Conservation (phyloP, 2,888 invertebrate species). For the Platycheirus rosarum region DNA sequence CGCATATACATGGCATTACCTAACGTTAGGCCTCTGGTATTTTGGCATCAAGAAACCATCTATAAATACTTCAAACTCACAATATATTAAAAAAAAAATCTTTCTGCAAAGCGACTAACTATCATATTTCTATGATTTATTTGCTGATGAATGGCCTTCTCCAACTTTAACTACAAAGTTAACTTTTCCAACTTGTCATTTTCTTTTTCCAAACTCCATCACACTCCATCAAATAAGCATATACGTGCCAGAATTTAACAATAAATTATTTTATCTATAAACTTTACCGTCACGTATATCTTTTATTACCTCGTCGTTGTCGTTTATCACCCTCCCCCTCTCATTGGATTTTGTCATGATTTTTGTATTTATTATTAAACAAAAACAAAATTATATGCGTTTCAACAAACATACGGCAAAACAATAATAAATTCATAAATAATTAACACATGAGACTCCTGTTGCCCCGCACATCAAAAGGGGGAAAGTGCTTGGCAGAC, state of each 20-base stretch:
- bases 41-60: no score
- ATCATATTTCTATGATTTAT: neutral
- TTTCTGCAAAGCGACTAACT: neutral
- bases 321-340: neutral
- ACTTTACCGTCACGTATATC: slow-evolving; percentile 63
- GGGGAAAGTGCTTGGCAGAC: slow-evolving; percentile 3
- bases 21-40: no score
- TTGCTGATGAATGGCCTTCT: slow-evolving; percentile 14
- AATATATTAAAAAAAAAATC: neutral
- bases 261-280: slow-evolving; percentile 40
- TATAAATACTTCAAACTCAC: no score
- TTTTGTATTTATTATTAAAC: slow-evolving; percentile 27
- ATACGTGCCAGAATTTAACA: slow-evolving; percentile 61
- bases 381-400: slow-evolving; percentile 2
- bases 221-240: slow-evolving; percentile 55
- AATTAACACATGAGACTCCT: slow-evolving; percentile 61
- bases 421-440: slow-evolving; percentile 64
- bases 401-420: slow-evolving; percentile 22
- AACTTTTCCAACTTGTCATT: slow-evolving; percentile 14
- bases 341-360: neutral
- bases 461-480: neutral
- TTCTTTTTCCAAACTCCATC: slow-evolving; percentile 23
- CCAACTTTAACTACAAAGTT: neutral
- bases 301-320: slow-evolving; percentile 17
- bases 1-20: no score